phyloP scores from a whole-genome alignment of 2,888 invertebrate genomes.

The Diadegma fenestrale region DNA sequence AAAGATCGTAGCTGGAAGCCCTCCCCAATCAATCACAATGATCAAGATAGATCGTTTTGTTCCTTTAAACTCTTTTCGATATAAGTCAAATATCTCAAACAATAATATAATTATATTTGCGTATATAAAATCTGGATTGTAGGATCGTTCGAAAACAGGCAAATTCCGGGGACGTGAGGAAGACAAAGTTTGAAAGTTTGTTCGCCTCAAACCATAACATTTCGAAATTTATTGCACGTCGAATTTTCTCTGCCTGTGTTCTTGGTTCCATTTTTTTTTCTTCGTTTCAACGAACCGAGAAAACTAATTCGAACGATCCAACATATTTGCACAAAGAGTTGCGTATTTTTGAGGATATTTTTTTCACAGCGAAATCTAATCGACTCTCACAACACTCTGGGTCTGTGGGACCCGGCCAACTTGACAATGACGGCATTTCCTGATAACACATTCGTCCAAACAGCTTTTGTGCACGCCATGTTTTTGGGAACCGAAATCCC shows the following conservation, averaged over 20 bases:
- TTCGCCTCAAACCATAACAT: constrained; percentile 15
- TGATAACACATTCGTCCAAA: not conserved
- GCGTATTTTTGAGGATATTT: not conserved
- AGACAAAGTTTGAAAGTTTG: constrained; percentile 18
- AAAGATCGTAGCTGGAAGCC: constrained; percentile 58
- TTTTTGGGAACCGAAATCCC: not conserved
- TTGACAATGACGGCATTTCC: not conserved
- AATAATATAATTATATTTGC: constrained; percentile 41
- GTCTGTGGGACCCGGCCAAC: not conserved
- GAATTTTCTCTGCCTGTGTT: not conserved
- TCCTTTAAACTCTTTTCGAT: constrained; percentile 36
- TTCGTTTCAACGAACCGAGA: not conserved
- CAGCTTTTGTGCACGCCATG: not conserved
- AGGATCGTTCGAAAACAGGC: constrained; percentile 31
- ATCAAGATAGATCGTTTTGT: constrained; percentile 33
- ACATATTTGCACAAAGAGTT: constrained; percentile 1
- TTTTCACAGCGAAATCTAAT: not conserved
- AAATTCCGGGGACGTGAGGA: constrained; percentile 31
- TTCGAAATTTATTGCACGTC: constrained; percentile 31
- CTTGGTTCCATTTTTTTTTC: not conserved
- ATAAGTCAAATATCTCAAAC: constrained; percentile 36
- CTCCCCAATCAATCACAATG: constrained; percentile 36
- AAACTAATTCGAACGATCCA: not conserved
- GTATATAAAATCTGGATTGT: constrained; percentile 28
- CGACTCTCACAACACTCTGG: not conserved